phyloP scores from a whole-genome alignment of 2,113 vertebrate species.

The Chamaetylas fuelleborni region DNA sequence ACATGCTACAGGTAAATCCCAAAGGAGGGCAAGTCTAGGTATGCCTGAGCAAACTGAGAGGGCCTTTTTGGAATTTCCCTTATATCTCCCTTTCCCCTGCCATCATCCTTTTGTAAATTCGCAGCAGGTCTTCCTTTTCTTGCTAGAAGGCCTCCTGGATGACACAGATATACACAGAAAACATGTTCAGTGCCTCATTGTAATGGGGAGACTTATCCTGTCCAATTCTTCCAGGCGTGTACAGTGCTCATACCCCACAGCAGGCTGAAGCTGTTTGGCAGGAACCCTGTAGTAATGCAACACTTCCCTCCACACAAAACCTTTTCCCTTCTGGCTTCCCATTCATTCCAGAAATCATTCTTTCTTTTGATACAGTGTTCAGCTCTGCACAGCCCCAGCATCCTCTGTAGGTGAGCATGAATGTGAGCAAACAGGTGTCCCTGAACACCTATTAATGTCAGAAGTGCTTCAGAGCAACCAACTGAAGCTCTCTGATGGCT shows the following conservation, averaged over 20 bases:
- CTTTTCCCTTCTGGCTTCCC: not conserved
- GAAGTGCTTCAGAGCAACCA: not conserved
- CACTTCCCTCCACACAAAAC: not conserved
- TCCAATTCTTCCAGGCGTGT: not conserved
- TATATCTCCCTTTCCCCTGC: not conserved
- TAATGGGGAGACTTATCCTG: not conserved
- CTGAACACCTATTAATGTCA: not conserved
- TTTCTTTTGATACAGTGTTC: not conserved
- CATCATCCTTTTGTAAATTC: not conserved
- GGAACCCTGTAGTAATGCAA: not conserved
- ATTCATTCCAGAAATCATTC: not conserved
- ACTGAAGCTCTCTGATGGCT: not conserved
- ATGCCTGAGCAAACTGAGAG: constrained; percentile 36
- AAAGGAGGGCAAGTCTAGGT: constrained; percentile 50
- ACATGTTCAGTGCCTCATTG: not conserved
- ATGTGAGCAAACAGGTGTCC: not conserved
- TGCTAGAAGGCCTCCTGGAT: constrained; percentile 16
- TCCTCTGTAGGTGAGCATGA: not conserved
- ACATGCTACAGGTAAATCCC: constrained; percentile 42
- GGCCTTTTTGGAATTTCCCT: constrained; percentile 56
- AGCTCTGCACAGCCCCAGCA: not conserved
- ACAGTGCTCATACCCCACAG: not conserved
- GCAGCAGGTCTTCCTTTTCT: not conserved
- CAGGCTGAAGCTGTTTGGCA: not conserved
- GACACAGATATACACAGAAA: not conserved